phyloP scores from a whole-genome alignment of 2,888 invertebrate species.

The Iphiclides podalirius region DNA sequence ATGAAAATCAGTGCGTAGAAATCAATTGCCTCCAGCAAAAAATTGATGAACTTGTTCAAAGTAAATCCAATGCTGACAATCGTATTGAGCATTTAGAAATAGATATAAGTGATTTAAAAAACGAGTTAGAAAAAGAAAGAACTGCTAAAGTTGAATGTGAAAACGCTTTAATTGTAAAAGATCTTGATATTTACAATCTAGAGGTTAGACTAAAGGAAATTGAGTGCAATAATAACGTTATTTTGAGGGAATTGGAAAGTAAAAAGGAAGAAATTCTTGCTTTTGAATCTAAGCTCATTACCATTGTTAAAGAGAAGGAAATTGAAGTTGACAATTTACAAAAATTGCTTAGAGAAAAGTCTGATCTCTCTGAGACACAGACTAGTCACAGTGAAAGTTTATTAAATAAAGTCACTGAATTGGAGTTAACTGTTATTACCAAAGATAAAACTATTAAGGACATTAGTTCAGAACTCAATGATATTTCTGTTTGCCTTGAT shows the following conservation, averaged over 20 bases:
- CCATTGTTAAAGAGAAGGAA: constrained; percentile 32
- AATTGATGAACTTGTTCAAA: constrained; percentile 37
- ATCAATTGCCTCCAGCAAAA: constrained; percentile 38
- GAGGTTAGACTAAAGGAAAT: constrained; percentile 30
- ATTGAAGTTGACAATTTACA: constrained; percentile 38
- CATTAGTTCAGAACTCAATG: constrained; percentile 35
- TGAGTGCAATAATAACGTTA: constrained; percentile 14
- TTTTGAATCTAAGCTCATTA: neutral
- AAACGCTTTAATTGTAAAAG: constrained; percentile 34
- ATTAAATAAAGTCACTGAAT: constrained; percentile 34
- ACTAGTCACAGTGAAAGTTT: constrained; percentile 37
- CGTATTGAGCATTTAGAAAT: constrained; percentile 30
- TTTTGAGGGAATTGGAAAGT: constrained; percentile 36
- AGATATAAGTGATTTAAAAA: constrained; percentile 34
- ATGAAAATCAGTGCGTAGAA: constrained; percentile 36
- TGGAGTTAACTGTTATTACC: constrained; percentile 36
- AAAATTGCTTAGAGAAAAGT: constrained; percentile 37
- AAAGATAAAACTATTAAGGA: constrained; percentile 40
- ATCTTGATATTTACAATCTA: constrained; percentile 33
- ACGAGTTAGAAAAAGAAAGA: constrained; percentile 31
- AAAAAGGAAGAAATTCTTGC: neutral
- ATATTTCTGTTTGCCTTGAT: constrained; percentile 37
- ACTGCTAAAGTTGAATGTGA: constrained; percentile 32
- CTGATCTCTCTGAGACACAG: constrained; percentile 35
- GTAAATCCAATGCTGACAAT: constrained; percentile 31